phyloP scores from a whole-genome alignment of 2,888 invertebrate species.

The Bhutanitis thaidina region DNA sequence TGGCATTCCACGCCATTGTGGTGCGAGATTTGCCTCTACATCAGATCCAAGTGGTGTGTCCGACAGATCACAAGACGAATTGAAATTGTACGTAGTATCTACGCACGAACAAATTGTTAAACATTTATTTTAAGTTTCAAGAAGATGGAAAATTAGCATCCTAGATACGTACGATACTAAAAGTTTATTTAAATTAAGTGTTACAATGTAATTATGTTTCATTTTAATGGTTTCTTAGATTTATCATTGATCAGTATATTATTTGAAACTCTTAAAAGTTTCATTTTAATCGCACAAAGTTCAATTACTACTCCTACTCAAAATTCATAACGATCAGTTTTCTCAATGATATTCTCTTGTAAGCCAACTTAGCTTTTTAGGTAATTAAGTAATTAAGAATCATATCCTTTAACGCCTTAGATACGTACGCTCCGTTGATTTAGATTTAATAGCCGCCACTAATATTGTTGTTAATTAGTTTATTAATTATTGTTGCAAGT shows the following conservation, averaged over 20 bases:
- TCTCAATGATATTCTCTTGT: no score
- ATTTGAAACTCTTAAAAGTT: no score
- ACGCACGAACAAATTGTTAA: neutral
- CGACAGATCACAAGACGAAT: conserved; percentile 69
- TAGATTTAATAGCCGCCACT: no score
- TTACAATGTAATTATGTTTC: neutral
- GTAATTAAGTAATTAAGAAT: no score
- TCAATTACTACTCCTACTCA: no score
- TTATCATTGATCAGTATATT: no score
- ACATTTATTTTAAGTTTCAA: neutral
- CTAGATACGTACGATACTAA: neutral
- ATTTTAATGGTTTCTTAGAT: no score
- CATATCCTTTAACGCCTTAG: no score
- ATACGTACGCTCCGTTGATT: no score
- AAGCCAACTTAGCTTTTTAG: no score
- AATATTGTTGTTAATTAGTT: conserved; percentile 12
- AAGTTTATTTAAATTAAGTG: neutral
- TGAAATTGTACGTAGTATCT: conserved; percentile 34
- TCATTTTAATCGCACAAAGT: no score
- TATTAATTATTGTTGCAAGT: conserved; percentile 6
- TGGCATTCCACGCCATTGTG: conserved; percentile 94
- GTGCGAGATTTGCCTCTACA: conserved; percentile 92
- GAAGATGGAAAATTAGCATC: neutral
- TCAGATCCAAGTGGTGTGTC: conserved; percentile 84
- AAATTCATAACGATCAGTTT: no score